phyloP scores from a whole-genome alignment of 1,140 invertebrate genomes.

The Hylaeus anthracinus region DNA sequence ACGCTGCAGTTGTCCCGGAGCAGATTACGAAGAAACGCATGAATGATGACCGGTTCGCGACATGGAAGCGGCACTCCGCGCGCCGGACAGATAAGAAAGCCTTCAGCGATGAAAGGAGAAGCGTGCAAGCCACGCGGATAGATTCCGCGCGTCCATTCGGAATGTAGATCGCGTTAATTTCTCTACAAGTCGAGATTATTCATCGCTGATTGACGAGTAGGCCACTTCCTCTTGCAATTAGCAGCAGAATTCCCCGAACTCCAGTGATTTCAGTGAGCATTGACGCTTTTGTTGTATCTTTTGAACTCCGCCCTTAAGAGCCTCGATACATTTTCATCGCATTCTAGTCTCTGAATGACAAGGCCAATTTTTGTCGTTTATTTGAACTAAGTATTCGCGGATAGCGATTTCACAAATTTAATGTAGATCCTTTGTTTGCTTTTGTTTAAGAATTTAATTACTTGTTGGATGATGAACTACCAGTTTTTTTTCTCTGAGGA shows the following conservation, averaged over 20 bases:
- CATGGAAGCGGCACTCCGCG: neutral
- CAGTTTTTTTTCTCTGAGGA: too few species aligned
- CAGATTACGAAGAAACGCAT: conserved; percentile 30
- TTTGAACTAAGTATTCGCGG: too few species aligned
- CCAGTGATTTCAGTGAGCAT: neutral
- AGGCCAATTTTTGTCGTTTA: too few species aligned
- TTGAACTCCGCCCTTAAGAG: too few species aligned
- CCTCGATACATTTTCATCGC: too few species aligned
- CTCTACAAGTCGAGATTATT: neutral
- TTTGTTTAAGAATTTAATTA: too few species aligned
- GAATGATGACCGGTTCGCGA: conserved; percentile 42
- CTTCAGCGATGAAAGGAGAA: conserved; percentile 20
- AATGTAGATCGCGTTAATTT: conserved; percentile 12
- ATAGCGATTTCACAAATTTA: too few species aligned
- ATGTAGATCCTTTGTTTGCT: too few species aligned
- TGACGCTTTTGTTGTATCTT: neutral
- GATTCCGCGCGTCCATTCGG: neutral
- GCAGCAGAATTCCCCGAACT: neutral
- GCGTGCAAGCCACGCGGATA: neutral
- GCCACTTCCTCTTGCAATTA: neutral
- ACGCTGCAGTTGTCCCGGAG: neutral
- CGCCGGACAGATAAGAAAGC: conserved; percentile 7
- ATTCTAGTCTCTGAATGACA: too few species aligned
- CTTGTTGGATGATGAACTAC: too few species aligned
- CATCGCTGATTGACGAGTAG: neutral